Evolutionary conservation across 2,113 vertebrate genomes (phyloP), one percentile per base, ranked within the genome.

Genomic region (Cervus canadensis): DNA sequence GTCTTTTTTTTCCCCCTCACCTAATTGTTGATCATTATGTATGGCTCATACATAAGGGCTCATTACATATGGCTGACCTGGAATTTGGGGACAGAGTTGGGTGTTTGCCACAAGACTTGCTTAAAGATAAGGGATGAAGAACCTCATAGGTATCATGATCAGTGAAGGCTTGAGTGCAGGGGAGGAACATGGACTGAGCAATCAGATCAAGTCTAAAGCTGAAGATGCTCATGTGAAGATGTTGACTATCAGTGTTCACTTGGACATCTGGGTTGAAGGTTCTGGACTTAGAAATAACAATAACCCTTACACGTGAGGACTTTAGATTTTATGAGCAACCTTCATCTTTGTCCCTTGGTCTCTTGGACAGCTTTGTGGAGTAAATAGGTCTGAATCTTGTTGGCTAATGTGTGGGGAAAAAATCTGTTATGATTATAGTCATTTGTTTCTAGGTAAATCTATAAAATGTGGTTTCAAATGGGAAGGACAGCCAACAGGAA

Each of bases 371-470:
- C 50, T 87, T 50, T 23, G 21, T 56, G 40, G 62, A 56, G 1
- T 76, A 45, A 89, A 81, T 19, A 89, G 52, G 57, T 10, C 10
- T 36, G 21, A 16, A 9, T 83, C 57, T 82, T 56, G 78, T 5
- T n/a, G n/a, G 21, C 40, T 48, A 88, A 28, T 57, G 52, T 19
- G 76, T 92, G 11, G 48, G 87, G n/a, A 78, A 45, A 45, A 28
- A 6, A 57, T 59, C n/a, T 60, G 5, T 62, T 28, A 82, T 15
- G 57, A 81, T 82, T 40, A 82, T 14, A 84, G 60, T 85, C 17
- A 57, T 86, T 92, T 85, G 48, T 86, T 97, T 97, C 14, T 96
- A 25, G 59, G 16, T 59, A 62, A 76, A 62, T 79, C 83, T 93
- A 4, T 79, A 67, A 74, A n/a, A 81, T 64, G 12, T 50, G 62